Base-by-base conservation (phyloP, 2,113 vertebrate genomes). In the Bambusicola thoracicus region DNA sequence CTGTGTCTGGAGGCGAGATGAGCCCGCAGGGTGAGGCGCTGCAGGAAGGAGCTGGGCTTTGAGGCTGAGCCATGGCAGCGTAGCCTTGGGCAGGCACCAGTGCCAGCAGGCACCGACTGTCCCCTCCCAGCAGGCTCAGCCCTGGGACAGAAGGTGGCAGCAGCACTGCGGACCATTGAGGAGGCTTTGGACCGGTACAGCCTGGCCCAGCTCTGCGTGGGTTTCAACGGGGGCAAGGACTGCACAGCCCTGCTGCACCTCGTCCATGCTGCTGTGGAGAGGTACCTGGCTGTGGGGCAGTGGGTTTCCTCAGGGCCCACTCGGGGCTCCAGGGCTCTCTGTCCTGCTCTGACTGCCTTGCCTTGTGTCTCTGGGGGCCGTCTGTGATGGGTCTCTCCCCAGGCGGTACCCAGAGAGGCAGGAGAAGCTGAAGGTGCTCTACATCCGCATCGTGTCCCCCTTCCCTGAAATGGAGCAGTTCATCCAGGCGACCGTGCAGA, bases 161-260 rank as follows among this genome's bases (percentile, higher is more conserved):
- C 96, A 3, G 98, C 99, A 0, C 89, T 99, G 91, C 96, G 85
- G 89, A 99, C 97, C 15, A 97, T 99, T 2, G 98, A 99, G 91
- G 96, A 96, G 17, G 98, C 98, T 8, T 97, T 99, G 97, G 97
- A 98, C 43, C 97, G 38, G 68, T 99, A 99, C 96, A 92, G 95
- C 18, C 95, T 98, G n/a, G 80, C 93, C 65, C 97, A 98, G 90
- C 94, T 99, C 92, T 99, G 99, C 3, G 97, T 99, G 67, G 99
- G 98, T 55, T 99, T 99, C 97, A 99, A 99, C 1, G 99, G 99
- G 8, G 99, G 99, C 87, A 99, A 99, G 94, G 99, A 99, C 97
- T 99, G 99, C 97, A 99, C 99, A 0, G 99, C 98, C 1, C 98
- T 99, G 81, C 98, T 99, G 29, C 99, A 99, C 88, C 98, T 99